Base-by-base conservation (phyloP, 2,888 invertebrate genomes). In the Miltochrista miniata region DNA sequence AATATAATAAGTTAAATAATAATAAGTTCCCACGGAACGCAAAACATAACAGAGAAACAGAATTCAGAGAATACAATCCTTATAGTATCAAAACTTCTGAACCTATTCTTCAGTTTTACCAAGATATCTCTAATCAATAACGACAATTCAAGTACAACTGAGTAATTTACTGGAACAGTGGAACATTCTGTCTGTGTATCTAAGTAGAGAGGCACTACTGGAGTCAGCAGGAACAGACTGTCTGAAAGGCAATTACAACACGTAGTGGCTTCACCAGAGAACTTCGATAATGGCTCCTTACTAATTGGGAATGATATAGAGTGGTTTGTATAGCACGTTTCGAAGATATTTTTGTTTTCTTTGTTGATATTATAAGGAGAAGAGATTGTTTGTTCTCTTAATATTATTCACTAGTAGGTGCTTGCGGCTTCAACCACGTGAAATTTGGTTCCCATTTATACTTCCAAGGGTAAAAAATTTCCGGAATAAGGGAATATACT, bases 241-340 rank as follows among this genome's bases (percentile, higher is more conserved):
- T 64, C 76, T 77, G 72, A 72, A 76, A 82, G 74, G 79, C 77
- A 83, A 81, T 83, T 78, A 83, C 76, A 73, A 61, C 74, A 73
- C 72, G 72, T 63, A 70, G 70, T 49, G 66, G 72, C 64, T 62
- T 57, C 70, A 51, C 56, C 49, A 51, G 59, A 64, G 68, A 61
- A 57, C 64, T 59, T 56, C 57, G 64, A 57, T 59, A 66, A 64
- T 67, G 51, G 61, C 57, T 52, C 42, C 35, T 38, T 51, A 51
- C 68, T 73, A 71, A 74, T 73, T 68, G 74, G 71, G 65, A 70
- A 57, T 45, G 55, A 0, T 54, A 53, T 47, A 64, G 72, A 70
- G 78, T 13, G 49, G 68, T 15, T 62, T n/a, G n/a, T n/a, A 30
- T 7, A 7, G 30, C 5, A 30, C 30, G 8, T 30, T 30, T 30